Percentiles rank a stretch among this genome's conserved stretches.
Evolutionary conservation across 2,113 vertebrate genomes (phyloP).

Genomic region (Crotalus helleri): DNA sequence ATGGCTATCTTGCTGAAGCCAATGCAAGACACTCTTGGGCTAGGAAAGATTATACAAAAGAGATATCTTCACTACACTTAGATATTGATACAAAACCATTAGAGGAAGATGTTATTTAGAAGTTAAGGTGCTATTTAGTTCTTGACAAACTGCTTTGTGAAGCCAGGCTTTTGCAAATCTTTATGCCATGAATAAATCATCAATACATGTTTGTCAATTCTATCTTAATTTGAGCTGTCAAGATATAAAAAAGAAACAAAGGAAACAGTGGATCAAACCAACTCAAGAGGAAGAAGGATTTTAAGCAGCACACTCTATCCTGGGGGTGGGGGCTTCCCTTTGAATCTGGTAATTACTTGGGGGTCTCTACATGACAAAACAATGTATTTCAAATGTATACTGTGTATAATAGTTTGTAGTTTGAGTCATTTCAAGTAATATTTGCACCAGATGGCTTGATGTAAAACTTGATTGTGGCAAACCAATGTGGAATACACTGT

Average conservation of each 20-base stretch:
- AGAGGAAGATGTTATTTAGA: background rate
- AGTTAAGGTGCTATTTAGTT: background rate
- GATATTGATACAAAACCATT: background rate
- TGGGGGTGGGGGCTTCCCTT: background rate
- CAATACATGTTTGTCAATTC: background rate
- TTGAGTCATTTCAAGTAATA: background rate
- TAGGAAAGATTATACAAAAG: background rate
- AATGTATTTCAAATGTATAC: background rate
- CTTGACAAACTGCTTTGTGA: background rate
- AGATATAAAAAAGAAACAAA: background rate
- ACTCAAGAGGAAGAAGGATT: background rate
- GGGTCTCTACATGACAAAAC: background rate
- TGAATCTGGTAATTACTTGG: background rate
- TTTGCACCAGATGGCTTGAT: background rate
- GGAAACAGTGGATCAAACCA: background rate
- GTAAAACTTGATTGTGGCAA: background rate
- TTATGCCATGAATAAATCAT: background rate
- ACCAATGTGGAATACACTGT: background rate
- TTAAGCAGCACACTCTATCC: background rate
- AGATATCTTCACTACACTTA: background rate
- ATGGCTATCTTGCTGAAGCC: background rate
- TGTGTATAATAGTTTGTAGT: background rate
- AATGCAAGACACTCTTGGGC: background rate
- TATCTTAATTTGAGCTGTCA: background rate
- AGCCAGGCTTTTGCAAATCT: background rate